Conservation (phyloP, 2,797 vertebrate species). For the Petrocephalus schoutedeni region DNA sequence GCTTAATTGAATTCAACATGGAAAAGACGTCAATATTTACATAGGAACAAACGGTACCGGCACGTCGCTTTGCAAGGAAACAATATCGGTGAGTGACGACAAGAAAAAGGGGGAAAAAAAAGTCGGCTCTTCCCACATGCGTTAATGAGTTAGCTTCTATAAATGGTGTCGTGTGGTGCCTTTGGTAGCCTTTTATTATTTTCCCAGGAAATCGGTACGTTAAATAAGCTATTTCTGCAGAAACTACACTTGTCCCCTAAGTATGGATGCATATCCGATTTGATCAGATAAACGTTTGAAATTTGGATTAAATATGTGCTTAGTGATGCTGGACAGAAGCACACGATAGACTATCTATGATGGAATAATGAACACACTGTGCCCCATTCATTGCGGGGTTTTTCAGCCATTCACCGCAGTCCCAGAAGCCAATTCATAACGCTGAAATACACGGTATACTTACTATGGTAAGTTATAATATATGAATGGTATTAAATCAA, state of each 20-base stretch:
- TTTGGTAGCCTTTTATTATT: not conserved
- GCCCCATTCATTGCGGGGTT: slow-evolving; percentile 15
- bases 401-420: not conserved
- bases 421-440: not conserved
- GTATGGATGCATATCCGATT: not conserved
- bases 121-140: slow-evolving; percentile 8
- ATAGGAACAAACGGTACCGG: slow-evolving; percentile 42
- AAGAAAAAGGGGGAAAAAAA: not conserved
- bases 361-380: slow-evolving; percentile 19
- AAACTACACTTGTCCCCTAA: not conserved
- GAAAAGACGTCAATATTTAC: slow-evolving; percentile 64
- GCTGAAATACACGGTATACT: not conserved
- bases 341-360: not conserved
- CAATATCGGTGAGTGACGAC: slow-evolving; percentile 17
- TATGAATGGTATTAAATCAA: not conserved
- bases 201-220: not conserved
- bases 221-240: not conserved
- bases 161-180: not conserved
- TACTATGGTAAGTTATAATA: not conserved
- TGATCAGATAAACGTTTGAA: not conserved
- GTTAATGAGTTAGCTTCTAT: not conserved
- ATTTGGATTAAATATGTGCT: not conserved
- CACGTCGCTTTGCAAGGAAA: slow-evolving; percentile 21
- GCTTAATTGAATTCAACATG: slow-evolving; percentile 47
- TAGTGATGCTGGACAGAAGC: slow-evolving; percentile 10